Evolutionary conservation across 2,113 vertebrate genomes (phyloP), one percentile per base, ranked within the genome.

Genomic region (Apus apus): DNA sequence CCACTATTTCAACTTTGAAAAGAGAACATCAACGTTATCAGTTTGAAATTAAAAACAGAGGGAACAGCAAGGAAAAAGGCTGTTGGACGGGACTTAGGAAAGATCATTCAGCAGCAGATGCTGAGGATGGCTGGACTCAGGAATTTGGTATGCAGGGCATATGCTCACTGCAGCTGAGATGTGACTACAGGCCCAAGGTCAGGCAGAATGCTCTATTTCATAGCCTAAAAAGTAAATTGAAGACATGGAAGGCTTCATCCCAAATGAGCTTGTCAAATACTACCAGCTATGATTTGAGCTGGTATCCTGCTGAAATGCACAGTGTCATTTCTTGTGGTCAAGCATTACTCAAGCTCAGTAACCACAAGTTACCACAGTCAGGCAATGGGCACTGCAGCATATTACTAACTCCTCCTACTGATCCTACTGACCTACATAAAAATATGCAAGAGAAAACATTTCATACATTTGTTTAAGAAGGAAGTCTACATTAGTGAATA

Each of bases 391-490:
- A 27, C 32, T 43, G 56, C 29, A 83, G 38, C 29, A 67, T 36
- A 68, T 32, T 86, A 56, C 26, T 54, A 83, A 82, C 38, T 21
- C 27, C 15, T 60, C 38, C 57, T 60, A 16, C 53, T 30, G n/a
- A 58, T 75, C 83, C 76, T 38, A 40, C 30, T 43, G 43, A 51
- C 71, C 88, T 58, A 53, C 11, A 75, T 14, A 57, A 50, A 62
- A 82, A 87, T 32, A 82, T 7, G 62, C 76, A 94, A 36, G 50
- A 85, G 84, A 91, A 85, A 92, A 74, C 20, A 29, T 27, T 87
- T 87, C n/a, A 54, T 50, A 65, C 70, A 67, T 85, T 93, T 78
- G 53, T 50, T 95, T 80, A 87, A 80, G 82, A 78, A 90, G 29
- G 17, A 70, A 74, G 34, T 32, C 34, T 15, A 54, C 16, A 30